Conservation (phyloP, 2,113 vertebrate species). For the Macrotus californicus region DNA sequence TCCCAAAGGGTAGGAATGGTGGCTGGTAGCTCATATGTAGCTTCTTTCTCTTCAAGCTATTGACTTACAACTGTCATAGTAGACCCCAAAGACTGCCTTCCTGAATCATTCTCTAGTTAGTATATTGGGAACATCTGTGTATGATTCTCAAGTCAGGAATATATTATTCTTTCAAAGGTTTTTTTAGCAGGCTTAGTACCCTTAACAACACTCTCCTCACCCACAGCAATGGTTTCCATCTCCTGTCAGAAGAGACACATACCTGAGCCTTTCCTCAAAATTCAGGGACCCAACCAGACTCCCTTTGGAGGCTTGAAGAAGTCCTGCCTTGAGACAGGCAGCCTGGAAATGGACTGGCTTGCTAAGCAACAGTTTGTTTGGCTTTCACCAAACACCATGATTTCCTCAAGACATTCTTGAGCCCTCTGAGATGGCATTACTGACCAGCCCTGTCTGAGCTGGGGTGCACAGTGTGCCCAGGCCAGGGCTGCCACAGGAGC, state of each 20-base stretch:
- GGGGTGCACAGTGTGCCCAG: no score
- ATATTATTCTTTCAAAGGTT: background rate
- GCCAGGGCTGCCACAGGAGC: background rate
- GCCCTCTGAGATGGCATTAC: background rate
- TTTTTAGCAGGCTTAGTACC: background rate
- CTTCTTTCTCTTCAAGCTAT: background rate
- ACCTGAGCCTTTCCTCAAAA: background rate
- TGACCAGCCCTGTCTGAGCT: rapidly evolving
- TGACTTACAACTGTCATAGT: background rate
- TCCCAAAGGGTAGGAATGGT: no score
- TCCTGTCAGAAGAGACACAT: background rate
- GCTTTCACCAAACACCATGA: background rate
- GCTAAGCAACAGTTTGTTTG: background rate
- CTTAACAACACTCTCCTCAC: background rate
- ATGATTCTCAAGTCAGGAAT: background rate
- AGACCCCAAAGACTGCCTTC: background rate
- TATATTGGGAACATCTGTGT: background rate
- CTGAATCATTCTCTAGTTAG: background rate
- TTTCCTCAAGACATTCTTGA: background rate
- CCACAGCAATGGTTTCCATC: background rate
- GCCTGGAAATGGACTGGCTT: background rate
- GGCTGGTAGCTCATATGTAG: background rate
- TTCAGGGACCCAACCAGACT: no score
- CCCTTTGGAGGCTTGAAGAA: background rate
- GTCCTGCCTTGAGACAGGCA: background rate